Conservation (phyloP, 1,140 invertebrate species). For the Gonatopus flavifemur region DNA sequence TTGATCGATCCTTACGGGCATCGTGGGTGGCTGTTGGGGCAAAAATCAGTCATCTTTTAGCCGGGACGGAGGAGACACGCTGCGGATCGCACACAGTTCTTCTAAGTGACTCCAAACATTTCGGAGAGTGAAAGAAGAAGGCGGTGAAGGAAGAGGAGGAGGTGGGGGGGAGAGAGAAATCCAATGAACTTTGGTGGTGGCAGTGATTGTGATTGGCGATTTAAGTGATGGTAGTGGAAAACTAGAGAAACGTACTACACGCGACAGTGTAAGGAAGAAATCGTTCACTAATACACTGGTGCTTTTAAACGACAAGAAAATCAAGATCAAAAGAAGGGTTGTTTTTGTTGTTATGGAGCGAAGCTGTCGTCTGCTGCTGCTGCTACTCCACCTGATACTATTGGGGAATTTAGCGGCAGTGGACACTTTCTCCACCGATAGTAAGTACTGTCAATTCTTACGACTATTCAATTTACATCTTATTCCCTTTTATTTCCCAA, state of each 20-base stretch:
- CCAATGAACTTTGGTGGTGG: constrained; percentile 4
- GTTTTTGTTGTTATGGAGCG: constrained; percentile 37
- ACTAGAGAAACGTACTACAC: neutral
- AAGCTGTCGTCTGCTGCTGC: constrained; percentile 25
- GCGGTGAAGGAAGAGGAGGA: neutral
- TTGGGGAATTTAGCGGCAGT: constrained; percentile 15
- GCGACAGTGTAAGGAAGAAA: too few species aligned
- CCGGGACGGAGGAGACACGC: too few species aligned
- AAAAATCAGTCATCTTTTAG: too few species aligned
- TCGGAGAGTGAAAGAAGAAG: neutral
- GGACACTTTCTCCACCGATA: constrained; percentile 23
- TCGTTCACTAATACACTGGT: constrained; percentile 14
- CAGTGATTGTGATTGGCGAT: constrained; percentile 12
- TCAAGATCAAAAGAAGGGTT: constrained; percentile 37
- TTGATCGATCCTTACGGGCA: too few species aligned
- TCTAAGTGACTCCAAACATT: too few species aligned
- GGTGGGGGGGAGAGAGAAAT: neutral
- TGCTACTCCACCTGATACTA: constrained; percentile 15
- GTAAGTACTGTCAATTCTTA: too few species aligned
- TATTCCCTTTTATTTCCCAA: too few species aligned
- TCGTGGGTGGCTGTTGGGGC: too few species aligned
- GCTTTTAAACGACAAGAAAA: too few species aligned
- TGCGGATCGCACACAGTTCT: too few species aligned
- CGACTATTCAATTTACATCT: too few species aligned
- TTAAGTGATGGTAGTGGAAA: constrained; percentile 18